Evolutionary conservation across 2,113 vertebrate species (phyloP), one percentile per base, ranked within the genome.

Genomic region (Phalacrocorax aristotelis): DNA sequence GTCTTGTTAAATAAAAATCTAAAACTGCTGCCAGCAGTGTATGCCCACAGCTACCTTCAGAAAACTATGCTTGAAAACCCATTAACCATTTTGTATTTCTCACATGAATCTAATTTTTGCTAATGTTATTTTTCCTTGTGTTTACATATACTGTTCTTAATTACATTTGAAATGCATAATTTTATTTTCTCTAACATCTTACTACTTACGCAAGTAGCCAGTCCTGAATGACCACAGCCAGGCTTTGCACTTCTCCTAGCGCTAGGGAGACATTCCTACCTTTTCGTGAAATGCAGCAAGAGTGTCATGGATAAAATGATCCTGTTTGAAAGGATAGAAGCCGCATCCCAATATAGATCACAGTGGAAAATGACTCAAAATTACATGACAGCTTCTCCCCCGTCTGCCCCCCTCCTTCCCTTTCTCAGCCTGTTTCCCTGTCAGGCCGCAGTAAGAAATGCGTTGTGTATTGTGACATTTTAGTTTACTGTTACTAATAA

Each of bases 291-390:
- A 91, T 66, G 89, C 94, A 93, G 81, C 83, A 89, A 79, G 85
- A 95, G 83, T 89, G 90, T 91, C 76, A 32, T 66, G 58, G 89
- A 92, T 94, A 87, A 98, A 98, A 94, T 87, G 83, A 95, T 93
- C 76, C 86, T 14, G 54, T 77, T 93, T 92, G 89, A 96, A 96
- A 95, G 91, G 87, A 87, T 79, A 69, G 92, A 94, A 89, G 58
- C 86, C 1, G 2, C 65, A 83, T 97, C 95, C 95, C 86, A 92
- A 93, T 97, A 96, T 79, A 97, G 94, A 97, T 84, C 54, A 36
- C 89, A 92, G 93, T 96, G 89, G 97, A 96, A 98, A 97, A 98
- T 96, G 84, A 95, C 86, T 97, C 94, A 96, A 97, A 97, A 97
- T 93, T 95, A 90, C 84, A 87, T 62, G 95, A 82, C 32, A 62